A percentile compares a stretch with the other conserved stretches of the same genome.
These are phyloP conservation scores for Peromyscus polionotus DNA, from an alignment of 2,113 vertebrate species.

Conservation along the genomic window DNA sequence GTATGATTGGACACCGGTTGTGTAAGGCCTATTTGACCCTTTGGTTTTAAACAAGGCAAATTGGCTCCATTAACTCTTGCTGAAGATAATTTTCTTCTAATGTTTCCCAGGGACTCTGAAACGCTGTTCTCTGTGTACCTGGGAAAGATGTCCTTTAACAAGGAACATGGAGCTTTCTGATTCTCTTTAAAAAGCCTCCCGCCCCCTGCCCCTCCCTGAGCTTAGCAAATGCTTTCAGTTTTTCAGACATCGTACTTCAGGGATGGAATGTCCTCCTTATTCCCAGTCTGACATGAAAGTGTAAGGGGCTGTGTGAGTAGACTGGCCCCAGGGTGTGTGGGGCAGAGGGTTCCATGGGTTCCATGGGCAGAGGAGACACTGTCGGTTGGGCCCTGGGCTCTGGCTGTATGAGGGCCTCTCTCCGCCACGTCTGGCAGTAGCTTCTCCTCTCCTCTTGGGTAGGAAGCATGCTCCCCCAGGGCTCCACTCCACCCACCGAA, in stretches of 20 bases:
- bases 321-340: not conserved
- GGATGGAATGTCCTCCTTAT: not conserved
- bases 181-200: not conserved
- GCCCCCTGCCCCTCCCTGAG: not conserved
- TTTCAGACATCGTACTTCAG: not conserved
- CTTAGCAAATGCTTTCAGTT: not conserved
- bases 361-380: not conserved
- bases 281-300: slow-evolving; percentile 3
- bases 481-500: slow-evolving; percentile 48
- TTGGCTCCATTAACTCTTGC: not conserved
- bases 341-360: not conserved
- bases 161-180: not conserved
- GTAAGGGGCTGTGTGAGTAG: not conserved
- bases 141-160: not conserved
- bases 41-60: slow-evolving; percentile 29
- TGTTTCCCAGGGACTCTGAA: slow-evolving; percentile 28
- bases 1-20: not conserved
- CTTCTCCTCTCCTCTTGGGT: not conserved
- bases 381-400: fast-evolving
- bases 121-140: not conserved
- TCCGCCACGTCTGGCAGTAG: not conserved
- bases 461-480: not conserved
- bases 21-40: not conserved
- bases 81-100: not conserved
- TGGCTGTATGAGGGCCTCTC: not conserved